Evolutionary conservation across 2,113 vertebrate genomes (phyloP), one percentile per base, ranked within the genome.

Genomic region (Gobio gobio): DNA sequence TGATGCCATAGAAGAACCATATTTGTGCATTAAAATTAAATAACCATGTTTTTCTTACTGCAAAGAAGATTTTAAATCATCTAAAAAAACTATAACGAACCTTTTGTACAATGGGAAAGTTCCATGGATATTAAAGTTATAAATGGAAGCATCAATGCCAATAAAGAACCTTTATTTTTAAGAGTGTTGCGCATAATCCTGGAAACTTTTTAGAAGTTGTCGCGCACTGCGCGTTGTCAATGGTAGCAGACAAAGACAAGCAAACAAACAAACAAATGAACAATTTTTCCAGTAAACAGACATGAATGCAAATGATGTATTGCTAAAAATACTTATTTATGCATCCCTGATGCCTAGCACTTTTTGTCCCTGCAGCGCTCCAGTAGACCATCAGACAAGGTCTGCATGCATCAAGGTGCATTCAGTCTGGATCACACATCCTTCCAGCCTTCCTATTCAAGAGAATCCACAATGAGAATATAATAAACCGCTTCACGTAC

Each of bases 401-500:
- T 26, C 72, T 49, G 43, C 40, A n/a, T 40, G 76, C 54, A 45
- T 81, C 74, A 76, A 66, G n/a, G 43, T 80, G 59, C 40, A 64
- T 10, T 63, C n/a, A 20, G n/a, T 74, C 33, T 24, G 61, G 9
- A 66, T 22, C n/a, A 20, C 51, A 61, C 77, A 79, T 79, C 22
- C 43, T 24, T 61, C 54, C 29, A 61, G 59, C 2, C 4, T 9
- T 12, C 10, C 4, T 12, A 4, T 22, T 45, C 3, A 45, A 29
- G 9, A 33, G 16, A 51, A 51, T 58, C 12, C 36, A 33, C 64
- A 43, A 51, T 20, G 0, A 22, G 3, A 43, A 22, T 10, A 26
- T 5, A 43, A 29, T 10, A 86, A 74, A 75, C 18, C 14, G 24
- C 59, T 68, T 18, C 22, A 80, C 86, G 3, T 87, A 99, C 98